phyloP scores from a whole-genome alignment of 1,140 invertebrate species.

The Zaprionus davidi region DNA sequence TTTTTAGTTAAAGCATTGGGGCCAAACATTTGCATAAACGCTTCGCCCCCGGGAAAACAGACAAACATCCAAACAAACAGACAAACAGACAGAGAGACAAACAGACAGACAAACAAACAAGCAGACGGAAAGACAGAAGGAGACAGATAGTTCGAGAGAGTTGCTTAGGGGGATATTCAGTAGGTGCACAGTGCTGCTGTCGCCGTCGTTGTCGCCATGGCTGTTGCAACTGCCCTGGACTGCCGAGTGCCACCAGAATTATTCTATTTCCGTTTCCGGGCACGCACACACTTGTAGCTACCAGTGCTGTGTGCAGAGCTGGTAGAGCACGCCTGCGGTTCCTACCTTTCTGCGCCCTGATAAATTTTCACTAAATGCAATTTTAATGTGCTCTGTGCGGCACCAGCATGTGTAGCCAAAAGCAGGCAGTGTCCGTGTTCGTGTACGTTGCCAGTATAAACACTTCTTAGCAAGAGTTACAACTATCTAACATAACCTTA shows the following conservation, averaged over 20 bases:
- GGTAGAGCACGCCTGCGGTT: constrained; percentile 66
- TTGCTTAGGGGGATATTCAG: neutral
- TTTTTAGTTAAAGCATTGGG: constrained; percentile 75
- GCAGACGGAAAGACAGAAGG: constrained; percentile 11
- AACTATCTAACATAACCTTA: neutral
- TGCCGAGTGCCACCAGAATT: constrained; percentile 63
- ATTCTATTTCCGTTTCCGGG: constrained; percentile 79
- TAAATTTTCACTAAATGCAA: constrained; percentile 80
- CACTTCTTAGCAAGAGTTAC: neutral
- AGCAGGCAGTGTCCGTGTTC: neutral
- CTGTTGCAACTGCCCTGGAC: constrained; percentile 54
- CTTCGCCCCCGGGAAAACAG: constrained; percentile 32
- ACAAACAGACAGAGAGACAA: constrained; percentile 14
- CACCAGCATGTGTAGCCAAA: neutral
- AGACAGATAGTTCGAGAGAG: neutral
- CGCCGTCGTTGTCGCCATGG: constrained; percentile 32
- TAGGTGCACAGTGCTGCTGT: constrained; percentile 28
- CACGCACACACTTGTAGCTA: constrained; percentile 66
- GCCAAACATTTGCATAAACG: constrained; percentile 77
- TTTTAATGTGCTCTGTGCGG: constrained; percentile 68
- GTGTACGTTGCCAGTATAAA: constrained; percentile 4
- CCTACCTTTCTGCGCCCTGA: constrained; percentile 63
- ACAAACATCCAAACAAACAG: constrained; percentile 38
- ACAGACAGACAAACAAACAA: constrained; percentile 19
- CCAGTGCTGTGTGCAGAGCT: constrained; percentile 22